Evolutionary conservation across 2,888 invertebrate genomes (phyloP), one percentile per base, ranked within the genome.

Genomic region (Cheiracanthium punctorium): DNA sequence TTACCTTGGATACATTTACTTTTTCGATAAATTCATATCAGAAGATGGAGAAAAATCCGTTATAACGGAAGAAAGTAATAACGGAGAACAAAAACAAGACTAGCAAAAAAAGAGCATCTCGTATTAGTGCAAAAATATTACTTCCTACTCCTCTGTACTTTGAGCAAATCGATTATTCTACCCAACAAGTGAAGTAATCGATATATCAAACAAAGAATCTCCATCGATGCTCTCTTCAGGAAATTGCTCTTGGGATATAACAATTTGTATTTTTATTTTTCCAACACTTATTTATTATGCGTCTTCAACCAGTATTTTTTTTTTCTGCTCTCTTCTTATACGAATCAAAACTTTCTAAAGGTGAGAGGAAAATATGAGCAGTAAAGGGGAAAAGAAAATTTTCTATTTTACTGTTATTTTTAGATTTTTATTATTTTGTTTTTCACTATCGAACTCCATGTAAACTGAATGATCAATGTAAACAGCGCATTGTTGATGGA

Each of bases 111-210:
- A 69, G 33, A 33, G n/a, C 33, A 33, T 69, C 69, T 69, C 29
- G 29, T 64, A 75, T 75, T 64, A 75, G 64, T 64, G 37, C 33
- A 41, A 73, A 75, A 75, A 65, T 75, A 65, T 75, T 64, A 75
- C 64, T 75, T 64, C 64, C 24, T 69, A 69, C 58, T 58, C 24
- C 58, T 58, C 24, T 24, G 58, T 17, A 24, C 58, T 24, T 20
- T 24, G 37, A 1, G 30, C 32, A 24, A 58, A 79, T 79, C 79
- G 70, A 79, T 79, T 70, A 70, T 58, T 79, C 52, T 29, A 52
- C 73, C 73, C 52, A 58, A 48, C 52, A 58, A 52, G 73, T 74
- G 73, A 58, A 48, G 69, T 75, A 82, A 82, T 82, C 82, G 82
- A 82, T 82, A 82, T 58, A 64, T 76, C 69, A 69, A 33, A 69